Base-by-base conservation (phyloP, 2,113 vertebrate genomes). In the Daubentonia madagascariensis region DNA sequence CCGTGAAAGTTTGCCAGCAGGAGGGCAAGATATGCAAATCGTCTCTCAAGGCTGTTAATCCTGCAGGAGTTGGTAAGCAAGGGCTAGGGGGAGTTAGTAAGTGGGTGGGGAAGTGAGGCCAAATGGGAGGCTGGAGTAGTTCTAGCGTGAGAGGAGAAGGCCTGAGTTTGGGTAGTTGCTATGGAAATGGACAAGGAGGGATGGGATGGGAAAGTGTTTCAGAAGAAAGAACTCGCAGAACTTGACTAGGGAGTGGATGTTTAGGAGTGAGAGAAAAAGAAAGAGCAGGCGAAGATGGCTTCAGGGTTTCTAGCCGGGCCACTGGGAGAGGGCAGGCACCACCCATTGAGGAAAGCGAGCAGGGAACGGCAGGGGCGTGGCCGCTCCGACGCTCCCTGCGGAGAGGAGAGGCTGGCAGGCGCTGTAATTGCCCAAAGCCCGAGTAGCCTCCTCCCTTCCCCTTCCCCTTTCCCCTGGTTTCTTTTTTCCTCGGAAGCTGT, bases 331-430 rank as follows among this genome's bases (percentile, higher is more conserved):
- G 45, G 67, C 1, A 68, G 57, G 22, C 16, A 6, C 61, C 12
- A 0, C 5, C 61, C 12, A 0, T 7, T 22, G 10, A 52, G 30
- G 45, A 80, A 37, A 67, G 43, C 68, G 67, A 94, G 45, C 30
- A 0, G 37, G 86, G 83, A 57, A 85, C 13, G 57, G 48, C 43
- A 4, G 30, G 6, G 89, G 75, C 63, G 86, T 92, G 57, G 65
- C 17, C 0, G 35, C 37, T 23, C 2, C 17, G 50, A 6, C n/a
- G 17, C 63, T 37, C 45, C 52, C 28, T n/a, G 50, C 40, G 0
- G n/a, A 12, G 48, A 16, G 22, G 40, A 40, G 65, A 59, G 16
- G 61, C 37, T 35, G 89, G 43, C 43, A 48, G 73, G 8, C 45
- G 35, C 35, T 88, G 54, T 32, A 37, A 76, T 16, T 63, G 81